Conservation (phyloP, 2,113 vertebrate species). For the Lasiurus cinereus region DNA sequence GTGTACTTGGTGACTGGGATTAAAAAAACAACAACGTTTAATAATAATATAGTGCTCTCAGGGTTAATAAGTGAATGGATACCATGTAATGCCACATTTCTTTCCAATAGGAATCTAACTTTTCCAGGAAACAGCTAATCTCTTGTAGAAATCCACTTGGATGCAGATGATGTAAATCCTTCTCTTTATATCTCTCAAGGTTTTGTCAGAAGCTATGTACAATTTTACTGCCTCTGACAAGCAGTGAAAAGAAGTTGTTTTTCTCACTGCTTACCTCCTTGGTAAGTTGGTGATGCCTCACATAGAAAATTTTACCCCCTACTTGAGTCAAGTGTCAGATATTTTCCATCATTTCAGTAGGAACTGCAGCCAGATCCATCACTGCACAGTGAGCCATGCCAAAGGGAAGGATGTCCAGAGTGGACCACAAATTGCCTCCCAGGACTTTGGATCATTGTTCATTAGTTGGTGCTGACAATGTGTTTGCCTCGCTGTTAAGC, state of each 20-base stretch:
- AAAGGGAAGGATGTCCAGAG: conserved; percentile 48
- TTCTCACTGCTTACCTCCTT: conserved; percentile 1
- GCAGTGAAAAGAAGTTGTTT: conserved; percentile 47
- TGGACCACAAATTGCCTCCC: conserved; percentile 59
- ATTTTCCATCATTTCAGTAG: conserved; percentile 51
- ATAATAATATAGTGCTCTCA: background rate
- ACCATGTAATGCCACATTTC: background rate
- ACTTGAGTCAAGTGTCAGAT: conserved; percentile 16
- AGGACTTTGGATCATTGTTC: conserved; percentile 55
- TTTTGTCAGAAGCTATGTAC: conserved; percentile 46
- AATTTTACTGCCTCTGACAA: conserved; percentile 49
- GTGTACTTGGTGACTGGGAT: background rate
- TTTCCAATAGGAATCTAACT: background rate
- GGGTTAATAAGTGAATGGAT: background rate
- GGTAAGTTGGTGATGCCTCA: conserved; percentile 5
- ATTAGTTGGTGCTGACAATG: conserved; percentile 77
- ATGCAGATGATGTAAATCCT: conserved; percentile 36
- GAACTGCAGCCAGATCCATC: conserved; percentile 18
- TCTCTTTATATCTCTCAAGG: background rate
- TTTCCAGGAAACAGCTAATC: background rate
- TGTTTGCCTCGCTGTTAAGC: conserved; percentile 66
- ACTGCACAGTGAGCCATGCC: background rate
- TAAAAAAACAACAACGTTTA: background rate
- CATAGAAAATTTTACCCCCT: background rate
- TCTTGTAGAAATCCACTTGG: conserved; percentile 21